These are phyloP conservation scores for Osedax fenrisi DNA, from an alignment of 2,888 invertebrate species.

Conservation along the genomic window DNA sequence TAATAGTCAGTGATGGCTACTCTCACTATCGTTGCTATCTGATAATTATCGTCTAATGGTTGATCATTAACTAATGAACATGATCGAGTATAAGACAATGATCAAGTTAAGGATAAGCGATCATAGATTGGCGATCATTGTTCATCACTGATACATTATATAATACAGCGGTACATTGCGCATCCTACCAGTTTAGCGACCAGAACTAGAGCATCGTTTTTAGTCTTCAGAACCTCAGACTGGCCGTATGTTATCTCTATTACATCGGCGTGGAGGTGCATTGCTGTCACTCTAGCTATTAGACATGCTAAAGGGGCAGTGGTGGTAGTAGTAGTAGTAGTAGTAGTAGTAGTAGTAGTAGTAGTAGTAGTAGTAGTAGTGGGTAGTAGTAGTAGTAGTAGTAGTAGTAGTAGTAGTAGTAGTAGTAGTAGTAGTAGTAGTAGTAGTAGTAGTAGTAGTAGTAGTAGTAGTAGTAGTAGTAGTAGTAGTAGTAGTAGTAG, in stretches of 20 bases:
- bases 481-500: background rate
- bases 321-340: conserved; percentile 2
- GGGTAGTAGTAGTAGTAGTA: conserved; percentile 11
- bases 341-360: background rate
- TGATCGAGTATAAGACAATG: too few relatives aligned
- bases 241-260: conserved; percentile 27
- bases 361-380: background rate
- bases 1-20: too few relatives aligned
- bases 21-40: too few relatives aligned
- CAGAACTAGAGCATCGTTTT: conserved; percentile 22
- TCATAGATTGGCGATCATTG: too few relatives aligned
- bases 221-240: conserved; percentile 21
- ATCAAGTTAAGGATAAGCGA: too few relatives aligned
- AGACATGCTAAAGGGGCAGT: conserved; percentile 23
- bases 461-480: background rate
- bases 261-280: conserved; percentile 22
- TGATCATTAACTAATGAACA: too few relatives aligned
- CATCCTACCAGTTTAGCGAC: conserved; percentile 23
- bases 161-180: too few relatives aligned
- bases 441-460: background rate
- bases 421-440: background rate
- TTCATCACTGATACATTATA: too few relatives aligned
- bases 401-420: background rate
- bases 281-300: conserved; percentile 25
- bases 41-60: too few relatives aligned